Evolutionary conservation across 2,113 vertebrate species (phyloP).

Genomic region (Silurus glanis): DNA sequence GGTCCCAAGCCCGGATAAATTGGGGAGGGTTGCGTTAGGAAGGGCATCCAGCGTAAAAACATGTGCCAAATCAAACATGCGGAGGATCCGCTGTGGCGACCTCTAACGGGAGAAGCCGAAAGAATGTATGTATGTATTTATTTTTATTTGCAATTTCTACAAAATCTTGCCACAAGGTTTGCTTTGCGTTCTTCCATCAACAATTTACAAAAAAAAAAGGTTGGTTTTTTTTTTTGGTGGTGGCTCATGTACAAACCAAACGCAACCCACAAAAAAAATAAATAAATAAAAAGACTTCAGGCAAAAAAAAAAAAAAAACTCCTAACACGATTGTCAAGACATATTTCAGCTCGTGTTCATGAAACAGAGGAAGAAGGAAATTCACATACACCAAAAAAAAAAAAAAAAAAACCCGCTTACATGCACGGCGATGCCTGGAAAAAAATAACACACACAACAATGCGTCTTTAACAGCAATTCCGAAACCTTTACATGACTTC

Average conservation of each 20-base stretch:
- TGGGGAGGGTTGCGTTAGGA: no score
- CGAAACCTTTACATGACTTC: not conserved
- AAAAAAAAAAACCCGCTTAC: not conserved
- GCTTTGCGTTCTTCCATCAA: not conserved
- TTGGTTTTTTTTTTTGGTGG: not conserved
- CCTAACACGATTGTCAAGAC: no score
- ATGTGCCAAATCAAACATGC: no score
- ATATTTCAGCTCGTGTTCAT: no score
- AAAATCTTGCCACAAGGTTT: not conserved
- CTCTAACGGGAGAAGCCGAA: no score
- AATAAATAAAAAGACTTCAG: not conserved
- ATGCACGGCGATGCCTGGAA: not conserved
- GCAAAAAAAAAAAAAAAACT: no score
- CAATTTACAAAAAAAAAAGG: not conserved
- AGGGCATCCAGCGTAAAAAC: no score
- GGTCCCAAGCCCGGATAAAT: no score
- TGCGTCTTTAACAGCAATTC: not conserved
- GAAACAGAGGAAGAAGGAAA: no score
- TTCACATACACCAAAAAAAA: no score
- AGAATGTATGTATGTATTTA: not conserved
- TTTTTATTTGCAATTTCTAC: not conserved
- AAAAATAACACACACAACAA: not conserved
- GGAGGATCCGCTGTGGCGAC: no score
- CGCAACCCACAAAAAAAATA: not conserved
- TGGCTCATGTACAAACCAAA: not conserved